phyloP scores from a whole-genome alignment of 2,797 vertebrate genomes.

The Percopsis omiscomaycus region DNA sequence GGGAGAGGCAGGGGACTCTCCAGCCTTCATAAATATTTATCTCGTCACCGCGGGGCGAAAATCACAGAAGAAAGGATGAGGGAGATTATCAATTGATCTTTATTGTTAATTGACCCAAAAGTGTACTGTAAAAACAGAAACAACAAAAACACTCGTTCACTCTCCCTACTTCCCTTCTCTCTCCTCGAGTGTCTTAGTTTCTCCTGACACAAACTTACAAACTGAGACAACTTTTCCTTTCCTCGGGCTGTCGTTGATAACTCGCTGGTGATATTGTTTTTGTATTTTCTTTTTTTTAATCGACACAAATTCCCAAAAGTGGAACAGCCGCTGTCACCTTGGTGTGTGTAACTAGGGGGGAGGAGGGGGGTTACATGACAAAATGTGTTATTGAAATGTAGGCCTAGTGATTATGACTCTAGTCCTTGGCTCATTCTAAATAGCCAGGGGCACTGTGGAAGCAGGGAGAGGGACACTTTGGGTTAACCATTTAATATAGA shows the following conservation, averaged over 20 bases:
- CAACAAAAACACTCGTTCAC: constrained; percentile 70
- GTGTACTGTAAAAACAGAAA: constrained; percentile 62
- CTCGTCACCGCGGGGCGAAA: constrained; percentile 68
- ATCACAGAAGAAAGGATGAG: constrained; percentile 65
- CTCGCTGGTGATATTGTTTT: constrained; percentile 63
- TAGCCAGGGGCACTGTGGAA: constrained; percentile 47
- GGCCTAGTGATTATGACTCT: constrained; percentile 58
- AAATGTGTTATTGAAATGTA: constrained; percentile 65
- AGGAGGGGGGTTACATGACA: constrained; percentile 62
- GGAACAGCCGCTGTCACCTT: constrained; percentile 58
- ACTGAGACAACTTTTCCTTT: constrained; percentile 30
- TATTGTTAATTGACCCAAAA: constrained; percentile 78
- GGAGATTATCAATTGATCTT: constrained; percentile 71
- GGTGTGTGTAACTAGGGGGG: constrained; percentile 54
- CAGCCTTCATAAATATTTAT: constrained; percentile 81
- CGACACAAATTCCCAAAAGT: constrained; percentile 52
- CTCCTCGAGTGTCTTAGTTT: constrained; percentile 42
- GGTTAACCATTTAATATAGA: constrained; percentile 58
- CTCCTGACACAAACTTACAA: constrained; percentile 50
- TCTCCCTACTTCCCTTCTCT: constrained; percentile 47
- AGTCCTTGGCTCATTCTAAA: constrained; percentile 56
- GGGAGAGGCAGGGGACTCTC: constrained; percentile 72
- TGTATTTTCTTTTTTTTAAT: constrained; percentile 62
- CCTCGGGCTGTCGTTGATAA: constrained; percentile 56
- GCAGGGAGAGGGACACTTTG: constrained; percentile 31